Percentiles rank a stretch among this genome's conserved stretches.
Evolutionary conservation across 2,888 invertebrate genomes (phyloP).

Genomic region (Lepas anatifera): DNA sequence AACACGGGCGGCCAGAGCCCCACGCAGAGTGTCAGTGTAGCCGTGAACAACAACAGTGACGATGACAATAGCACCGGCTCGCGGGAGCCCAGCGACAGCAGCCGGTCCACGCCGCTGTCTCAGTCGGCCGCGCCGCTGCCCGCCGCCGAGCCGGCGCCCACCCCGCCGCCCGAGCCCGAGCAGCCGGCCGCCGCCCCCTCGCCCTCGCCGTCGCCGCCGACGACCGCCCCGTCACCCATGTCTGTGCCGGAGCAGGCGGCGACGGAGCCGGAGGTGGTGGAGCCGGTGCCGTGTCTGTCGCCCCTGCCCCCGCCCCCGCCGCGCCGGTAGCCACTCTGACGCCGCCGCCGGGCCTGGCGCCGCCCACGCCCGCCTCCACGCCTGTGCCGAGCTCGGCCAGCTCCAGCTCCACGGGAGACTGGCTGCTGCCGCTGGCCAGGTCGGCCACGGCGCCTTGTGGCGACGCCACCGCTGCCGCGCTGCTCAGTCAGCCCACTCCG

Average conservation of each 20-base stretch:
- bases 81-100: background rate
- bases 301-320: background rate
- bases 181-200: background rate
- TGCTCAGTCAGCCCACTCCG: conserved; percentile 10
- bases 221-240: background rate
- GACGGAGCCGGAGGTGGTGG: background rate
- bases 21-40: no score
- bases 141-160: background rate
- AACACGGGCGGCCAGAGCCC: conserved; percentile 1
- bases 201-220: background rate
- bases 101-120: background rate
- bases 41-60: background rate
- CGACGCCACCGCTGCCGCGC: background rate
- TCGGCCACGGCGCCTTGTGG: background rate
- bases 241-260: background rate
- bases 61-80: conserved; percentile 2
- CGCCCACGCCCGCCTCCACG: background rate
- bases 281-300: background rate
- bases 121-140: background rate
- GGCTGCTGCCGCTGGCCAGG: background rate
- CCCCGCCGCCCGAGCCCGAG: conserved; percentile 1
- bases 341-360: background rate
- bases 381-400: background rate
- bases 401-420: background rate
- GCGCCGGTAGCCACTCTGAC: background rate